Evolutionary conservation across 2,888 invertebrate species (phyloP).

Genomic region (Meandrusa payeni): DNA sequence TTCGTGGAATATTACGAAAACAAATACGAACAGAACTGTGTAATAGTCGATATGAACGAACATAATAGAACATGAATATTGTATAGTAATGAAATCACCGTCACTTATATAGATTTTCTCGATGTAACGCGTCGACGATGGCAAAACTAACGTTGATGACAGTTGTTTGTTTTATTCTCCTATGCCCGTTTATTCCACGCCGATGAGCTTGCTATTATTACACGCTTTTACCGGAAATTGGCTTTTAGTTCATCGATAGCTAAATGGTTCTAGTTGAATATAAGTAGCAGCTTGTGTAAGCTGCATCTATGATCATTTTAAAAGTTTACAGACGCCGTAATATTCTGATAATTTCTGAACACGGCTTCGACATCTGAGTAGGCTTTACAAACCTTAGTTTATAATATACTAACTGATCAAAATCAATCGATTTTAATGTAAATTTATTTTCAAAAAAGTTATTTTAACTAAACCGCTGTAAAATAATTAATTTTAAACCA

Average conservation of each 20-base stretch:
- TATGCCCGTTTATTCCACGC: conserved; percentile 55
- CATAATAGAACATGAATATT: conserved; percentile 20
- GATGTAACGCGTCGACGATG: conserved; percentile 25
- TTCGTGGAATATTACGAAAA: no score
- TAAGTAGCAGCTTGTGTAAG: not conserved
- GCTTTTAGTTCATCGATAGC: conserved; percentile 68
- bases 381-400: no score
- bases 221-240: conserved; percentile 62
- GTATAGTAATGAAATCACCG: conserved; percentile 9
- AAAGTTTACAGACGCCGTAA: no score
- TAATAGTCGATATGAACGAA: not conserved
- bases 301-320: not conserved
- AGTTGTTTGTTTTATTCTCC: conserved; percentile 73
- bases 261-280: conserved; percentile 37
- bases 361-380: no score
- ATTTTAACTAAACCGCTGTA: no score
- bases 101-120: conserved; percentile 5
- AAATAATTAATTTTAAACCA: no score
- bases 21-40: no score
- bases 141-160: conserved; percentile 65
- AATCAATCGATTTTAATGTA: no score
- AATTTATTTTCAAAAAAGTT: no score
- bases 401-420: no score
- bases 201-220: conserved; percentile 58
- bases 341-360: no score